Base-by-base conservation (phyloP, 1,140 invertebrate genomes). In the Trichonephila clavipes region DNA sequence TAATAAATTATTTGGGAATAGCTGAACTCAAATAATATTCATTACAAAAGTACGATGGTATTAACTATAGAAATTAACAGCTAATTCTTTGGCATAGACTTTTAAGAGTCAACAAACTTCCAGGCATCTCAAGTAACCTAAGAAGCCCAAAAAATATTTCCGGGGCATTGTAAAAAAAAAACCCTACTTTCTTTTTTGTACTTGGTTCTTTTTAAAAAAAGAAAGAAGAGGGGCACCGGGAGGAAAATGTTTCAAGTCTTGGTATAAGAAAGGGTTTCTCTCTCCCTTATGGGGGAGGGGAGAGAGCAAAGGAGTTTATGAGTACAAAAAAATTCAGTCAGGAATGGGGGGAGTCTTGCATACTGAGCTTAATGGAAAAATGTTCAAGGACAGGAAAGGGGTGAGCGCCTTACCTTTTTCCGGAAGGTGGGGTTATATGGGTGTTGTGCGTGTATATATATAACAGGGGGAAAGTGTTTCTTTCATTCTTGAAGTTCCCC, bases 341-440 rank as follows among this genome's bases (percentile, higher is more conserved):
- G 62, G 62, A 72, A 34, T 14, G 24, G 69, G 69, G 24, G 24
- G 16, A 72, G 69, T 6, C 10, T 28, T 16, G 69, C 28, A 28
- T 16, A 72, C 69, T 28, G 69, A 72, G 28, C 28, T 34, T 16
- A 72, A 72, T 51, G 51, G 51, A 51, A 7, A 51, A 51, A 51
- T 16, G 69, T 28, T 72, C 69, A 72, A 40, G 81, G 81, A 40
- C 18, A 51, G 24, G 81, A 83, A 83, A 83, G 81, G 81, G 51
- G 81, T 83, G 51, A 83, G 44, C 19, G n/a, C 40, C 40, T 83
- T 58, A 6, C 81, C 19, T 58, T 51, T 51, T 51, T 18, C 51
- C 51, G 44, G 18, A 19, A 83, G 81, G 81, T 21, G 44, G 81
- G 51, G 19, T 58, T 83, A 19, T 7, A 83, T 72, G 10, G 62